Base-by-base conservation (phyloP, 2,113 vertebrate genomes). In the Heliornis fulica region DNA sequence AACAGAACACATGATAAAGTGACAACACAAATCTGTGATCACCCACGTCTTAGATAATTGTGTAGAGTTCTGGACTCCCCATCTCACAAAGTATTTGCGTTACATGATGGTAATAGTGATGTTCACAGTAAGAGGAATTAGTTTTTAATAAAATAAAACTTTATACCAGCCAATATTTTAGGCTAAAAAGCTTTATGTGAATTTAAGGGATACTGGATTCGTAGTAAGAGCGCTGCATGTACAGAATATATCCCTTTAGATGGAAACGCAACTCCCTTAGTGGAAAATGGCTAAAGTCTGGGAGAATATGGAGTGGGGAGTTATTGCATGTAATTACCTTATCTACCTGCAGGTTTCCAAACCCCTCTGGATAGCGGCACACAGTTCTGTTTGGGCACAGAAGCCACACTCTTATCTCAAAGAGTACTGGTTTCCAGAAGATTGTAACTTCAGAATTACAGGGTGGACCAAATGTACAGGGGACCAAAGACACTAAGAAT, bases 81-180 rank as follows among this genome's bases (percentile, higher is more conserved):
- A 34, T 34, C 56, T 57, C 29, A 4, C 1, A 5, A 59, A 25
- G 13, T 60, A 13, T 29, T 50, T 66, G 23, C 25, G 26, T 34
- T 36, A 13, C 0, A 0, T 56, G 54, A 70, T 46, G 36, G 1
- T 2, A 18, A 21, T 43, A 54, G 28, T 61, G 12, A 7, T 9
- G 11, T 45, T 83, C 46, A n/a, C n/a, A 32, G 31, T 15, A 71
- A n/a, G 50, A 75, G 36, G 7, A 63, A 21, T n/a, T 15, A 40
- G 22, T 46, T 53, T 64, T 13, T 65, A 7, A 29, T 69, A n/a
- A 80, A 32, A 19, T 20, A 22, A 15, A 34, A 76, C 9, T 51
- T 53, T 7, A 9, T 57, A 51, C 9, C 1, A 38, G n/a, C 3
- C 1, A 2, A 23, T 2, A 2, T 13, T 26, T 17, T 7, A 23